Evolutionary conservation across 2,113 vertebrate genomes (phyloP).

Genomic region (Ochotona curzoniae): DNA sequence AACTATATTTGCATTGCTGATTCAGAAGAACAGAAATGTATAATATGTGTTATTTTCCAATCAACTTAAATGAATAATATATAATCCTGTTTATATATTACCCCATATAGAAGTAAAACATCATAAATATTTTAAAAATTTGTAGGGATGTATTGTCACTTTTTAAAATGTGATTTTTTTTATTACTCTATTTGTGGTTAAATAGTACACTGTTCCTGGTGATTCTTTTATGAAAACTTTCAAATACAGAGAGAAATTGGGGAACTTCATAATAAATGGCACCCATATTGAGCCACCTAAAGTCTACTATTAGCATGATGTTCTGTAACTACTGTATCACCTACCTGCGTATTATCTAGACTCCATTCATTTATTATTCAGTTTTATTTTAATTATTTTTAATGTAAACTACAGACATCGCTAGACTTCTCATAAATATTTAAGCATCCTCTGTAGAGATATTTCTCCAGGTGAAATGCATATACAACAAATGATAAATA

Average conservation of each 20-base stretch:
- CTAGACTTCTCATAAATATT: slow-evolving; percentile 1
- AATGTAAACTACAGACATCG: slow-evolving; percentile 19
- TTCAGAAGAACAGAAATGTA: background rate
- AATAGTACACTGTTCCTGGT: background rate
- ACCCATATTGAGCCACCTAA: background rate
- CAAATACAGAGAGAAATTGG: background rate
- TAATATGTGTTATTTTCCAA: background rate
- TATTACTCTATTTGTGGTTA: background rate
- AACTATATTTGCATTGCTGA: background rate
- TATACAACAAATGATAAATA: background rate
- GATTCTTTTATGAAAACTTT: background rate
- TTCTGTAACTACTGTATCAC: background rate
- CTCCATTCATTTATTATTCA: background rate
- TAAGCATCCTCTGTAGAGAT: background rate
- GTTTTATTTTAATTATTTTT: slow-evolving; percentile 24
- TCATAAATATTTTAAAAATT: background rate
- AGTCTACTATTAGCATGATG: background rate
- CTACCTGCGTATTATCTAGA: background rate
- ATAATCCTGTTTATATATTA: background rate
- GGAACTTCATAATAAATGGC: background rate
- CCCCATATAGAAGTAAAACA: background rate
- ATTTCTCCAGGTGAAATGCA: slow-evolving; percentile 16
- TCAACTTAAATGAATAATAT: background rate
- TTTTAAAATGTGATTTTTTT: background rate
- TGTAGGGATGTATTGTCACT: background rate